Base-by-base conservation (phyloP, 2,888 invertebrate species). In the Eupithecia dodoneata region DNA sequence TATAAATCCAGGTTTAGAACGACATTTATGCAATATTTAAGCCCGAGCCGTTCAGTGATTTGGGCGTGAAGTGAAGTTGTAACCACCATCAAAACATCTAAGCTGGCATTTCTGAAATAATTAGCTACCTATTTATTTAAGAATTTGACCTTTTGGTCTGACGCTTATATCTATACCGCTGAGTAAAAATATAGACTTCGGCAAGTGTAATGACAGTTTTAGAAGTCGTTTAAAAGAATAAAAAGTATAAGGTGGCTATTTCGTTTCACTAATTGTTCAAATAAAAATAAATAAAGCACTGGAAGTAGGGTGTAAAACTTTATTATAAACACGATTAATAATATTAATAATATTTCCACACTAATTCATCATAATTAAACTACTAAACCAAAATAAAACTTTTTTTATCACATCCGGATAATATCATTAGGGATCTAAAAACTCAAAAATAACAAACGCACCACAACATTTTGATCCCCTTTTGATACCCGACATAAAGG, bases 401-500 rank as follows among this genome's bases (percentile, higher is more conserved):
- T 41, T 70, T 71, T 79, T 75, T 75, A 76, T 76, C 79, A 79
- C 83, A 84, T 85, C 87, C 87, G 85, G 84, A 81, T 83, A 78
- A 79, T 72, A 76, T 80, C 78, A 80, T 80, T 80, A 82, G 75
- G 72, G 78, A 66, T 74, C 75, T 66, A 76, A 83, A 81, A 74
- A 75, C 66, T 79, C 73, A 77, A 76, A 71, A 82, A 84, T 82
- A 83, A 81, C 80, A 80, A 84, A 82, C 82, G 81, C 76, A 82
- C 85, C 86, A 85, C 84, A 85, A 84, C 81, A 81, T 81, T 81
- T 81, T 79, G 83, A 85, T 81, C 81, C 80, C 84, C 83, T 83
- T 84, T 84, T 83, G 67, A 82, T 83, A 83, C 76, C 59, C 70
- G 76, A 78, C 75, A 80, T 67, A 81, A 79, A 74, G 75, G 82